A percentile compares a stretch with the other conserved stretches of the same genome.
phyloP scores from a whole-genome alignment of 2,888 invertebrate species.

The Bedellia somnulentella region DNA sequence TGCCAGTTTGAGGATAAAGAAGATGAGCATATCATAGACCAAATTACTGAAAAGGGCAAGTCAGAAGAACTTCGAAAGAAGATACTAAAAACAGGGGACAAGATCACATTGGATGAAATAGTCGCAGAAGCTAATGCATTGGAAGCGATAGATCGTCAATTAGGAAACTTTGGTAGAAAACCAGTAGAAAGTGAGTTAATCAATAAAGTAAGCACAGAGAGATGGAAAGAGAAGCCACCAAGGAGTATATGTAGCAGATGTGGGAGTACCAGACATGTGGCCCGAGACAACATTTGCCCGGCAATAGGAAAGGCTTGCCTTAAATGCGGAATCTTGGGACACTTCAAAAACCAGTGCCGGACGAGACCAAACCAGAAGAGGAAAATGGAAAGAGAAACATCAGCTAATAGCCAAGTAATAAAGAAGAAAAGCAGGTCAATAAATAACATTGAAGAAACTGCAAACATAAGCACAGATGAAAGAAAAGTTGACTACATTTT shows the following conservation, averaged over 20 bases:
- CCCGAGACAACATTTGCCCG: background rate
- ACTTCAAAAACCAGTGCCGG: background rate
- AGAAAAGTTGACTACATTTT: conserved; percentile 2
- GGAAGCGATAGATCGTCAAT: background rate
- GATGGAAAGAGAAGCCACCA: background rate
- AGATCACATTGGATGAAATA: background rate
- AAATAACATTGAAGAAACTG: conserved; percentile 3
- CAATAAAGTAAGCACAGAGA: background rate
- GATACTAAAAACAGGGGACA: conserved; percentile 1
- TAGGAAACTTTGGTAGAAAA: conserved; percentile 1
- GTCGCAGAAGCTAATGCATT: background rate
- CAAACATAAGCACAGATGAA: conserved; percentile 2
- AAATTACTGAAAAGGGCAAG: conserved; percentile 4
- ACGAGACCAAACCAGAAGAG: background rate
- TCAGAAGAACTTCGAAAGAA: conserved; percentile 1
- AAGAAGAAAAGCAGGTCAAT: background rate
- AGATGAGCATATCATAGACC: conserved; percentile 3
- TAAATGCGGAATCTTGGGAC: conserved; percentile 1
- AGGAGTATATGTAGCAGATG: background rate
- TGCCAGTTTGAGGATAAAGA: conserved; percentile 1
- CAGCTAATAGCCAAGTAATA: background rate
- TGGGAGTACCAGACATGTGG: background rate
- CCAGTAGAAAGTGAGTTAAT: background rate
- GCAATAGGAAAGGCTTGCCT: conserved; percentile 1
- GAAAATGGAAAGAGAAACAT: background rate